Base-by-base conservation (phyloP, 2,888 invertebrate species). In the Lagria hirta region DNA sequence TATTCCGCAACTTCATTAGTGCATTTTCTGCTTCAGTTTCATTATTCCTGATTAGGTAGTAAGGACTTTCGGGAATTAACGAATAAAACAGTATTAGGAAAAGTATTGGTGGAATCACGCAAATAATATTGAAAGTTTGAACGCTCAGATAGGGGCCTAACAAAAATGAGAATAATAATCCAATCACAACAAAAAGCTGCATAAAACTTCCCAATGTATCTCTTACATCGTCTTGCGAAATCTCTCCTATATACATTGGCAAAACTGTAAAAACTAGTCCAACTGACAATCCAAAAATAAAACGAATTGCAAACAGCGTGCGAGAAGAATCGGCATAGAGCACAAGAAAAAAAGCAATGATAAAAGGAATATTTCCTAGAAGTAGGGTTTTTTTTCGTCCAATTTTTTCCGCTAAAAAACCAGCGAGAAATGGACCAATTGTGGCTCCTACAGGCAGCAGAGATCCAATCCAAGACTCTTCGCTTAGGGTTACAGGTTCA, bases 191-290 rank as follows among this genome's bases (percentile, higher is more conserved):
- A 71, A 87, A 88, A 16, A 84, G 73, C 59, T 89, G 88, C 56
- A 92, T 81, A 45, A 89, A 82, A 0, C 92, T 86, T 1, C 92
- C 92, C 0, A 92, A 73, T 0, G 86, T 82, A 0, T 93, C 93
- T 49, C 94, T 76, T 2, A 83, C 79, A 21, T 86, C 83, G 44
- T 84, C 82, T 74, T 87, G 73, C 1, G 91, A 81, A 24, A 90
- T 87, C 71, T 93, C 93, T 24, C 88, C 88, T 49, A 89, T 81
- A 71, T 92, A 93, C 80, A 91, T 86, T 0, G 92, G 90, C 0
- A 83, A 79, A 1, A 84, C 81, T 0, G 86, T 83, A 72, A 84
- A 86, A n/a, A 82, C 73, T 58, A 83, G 79, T 0, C 86, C 85
- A 0, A 83, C 79, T 0, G 79, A 81, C 1, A 86, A 62, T 29